Evolutionary conservation across 2,113 vertebrate species (phyloP), one percentile per base, ranked within the genome.

Genomic region (Anarrhichthys ocellatus): DNA sequence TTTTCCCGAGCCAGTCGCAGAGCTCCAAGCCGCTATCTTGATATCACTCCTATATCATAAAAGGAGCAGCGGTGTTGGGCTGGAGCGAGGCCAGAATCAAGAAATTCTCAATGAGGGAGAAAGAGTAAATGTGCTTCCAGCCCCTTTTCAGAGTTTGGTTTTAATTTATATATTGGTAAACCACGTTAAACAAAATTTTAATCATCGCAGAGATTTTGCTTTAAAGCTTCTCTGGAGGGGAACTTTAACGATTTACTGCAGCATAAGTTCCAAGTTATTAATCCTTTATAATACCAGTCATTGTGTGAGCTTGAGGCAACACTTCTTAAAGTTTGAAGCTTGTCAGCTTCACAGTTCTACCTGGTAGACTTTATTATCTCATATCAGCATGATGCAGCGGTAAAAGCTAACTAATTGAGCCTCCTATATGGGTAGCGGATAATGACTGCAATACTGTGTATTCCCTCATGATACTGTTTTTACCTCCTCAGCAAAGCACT

Each of bases 401-500:
- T 62, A 67, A 46, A 80, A 74, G 74, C 61, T 72, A 54, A 63
- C 72, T 78, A 77, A 85, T 62, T 50, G 65, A 79, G 70, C 63
- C 59, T 18, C 22, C 38, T 68, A 32, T 61, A 70, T 50, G 38
- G 52, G 20, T 24, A 40, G 59, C 58, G 50, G 72, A 73, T 90
- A 84, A 89, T 87, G 52, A 84, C 69, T 65, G 46, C 63, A 78
- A 76, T 66, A 76, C 81, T 64, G 40, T 78, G 82, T 78, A 87
- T 81, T 83, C 82, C 79, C 81, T 62, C 56, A 44, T 78, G 80
- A 76, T 69, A 22, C 69, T 73, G 69, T 64, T 88, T 67, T 86
- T 40, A 81, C 83, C 18, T 72, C 48, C 76, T 90, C 91, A 88
- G 89, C 91, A 92, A 87, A 88, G 73, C 22, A n/a, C 80, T 71